Evolutionary conservation across 2,797 vertebrate genomes (phyloP).

Genomic region (Toxotes lorentzi): DNA sequence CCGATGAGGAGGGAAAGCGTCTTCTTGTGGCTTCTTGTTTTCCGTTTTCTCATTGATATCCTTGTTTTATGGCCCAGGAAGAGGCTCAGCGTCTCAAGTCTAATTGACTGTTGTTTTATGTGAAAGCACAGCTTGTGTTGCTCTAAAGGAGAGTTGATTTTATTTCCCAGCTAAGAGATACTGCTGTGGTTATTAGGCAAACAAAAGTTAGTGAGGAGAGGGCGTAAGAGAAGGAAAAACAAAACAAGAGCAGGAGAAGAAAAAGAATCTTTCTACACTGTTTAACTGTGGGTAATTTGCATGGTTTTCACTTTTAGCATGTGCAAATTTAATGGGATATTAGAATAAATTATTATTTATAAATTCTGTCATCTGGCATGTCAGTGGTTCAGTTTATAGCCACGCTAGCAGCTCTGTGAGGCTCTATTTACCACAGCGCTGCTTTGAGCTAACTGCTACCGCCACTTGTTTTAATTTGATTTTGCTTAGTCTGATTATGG

Average conservation of each 20-base stretch:
- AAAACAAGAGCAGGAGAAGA: neutral
- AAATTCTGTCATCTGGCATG: neutral
- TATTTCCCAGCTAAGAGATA: slow-evolving; percentile 49
- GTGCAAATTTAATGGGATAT: neutral
- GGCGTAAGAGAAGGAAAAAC: slow-evolving; percentile 6
- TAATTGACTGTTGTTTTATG: slow-evolving; percentile 67
- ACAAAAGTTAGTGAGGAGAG: slow-evolving; percentile 31
- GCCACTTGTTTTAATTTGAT: neutral
- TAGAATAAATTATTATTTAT: neutral
- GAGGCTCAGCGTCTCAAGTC: slow-evolving; percentile 41
- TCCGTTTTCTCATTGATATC: slow-evolving; percentile 43
- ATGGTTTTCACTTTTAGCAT: neutral
- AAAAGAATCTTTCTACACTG: neutral
- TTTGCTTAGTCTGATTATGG: neutral
- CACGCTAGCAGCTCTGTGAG: neutral
- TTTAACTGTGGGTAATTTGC: neutral
- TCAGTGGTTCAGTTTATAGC: neutral
- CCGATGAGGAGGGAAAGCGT: slow-evolving; percentile 24
- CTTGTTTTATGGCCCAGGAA: slow-evolving; percentile 55
- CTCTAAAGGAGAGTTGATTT: slow-evolving; percentile 42
- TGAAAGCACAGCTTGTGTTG: slow-evolving; percentile 59
- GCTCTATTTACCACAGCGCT: neutral
- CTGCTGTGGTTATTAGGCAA: slow-evolving; percentile 61
- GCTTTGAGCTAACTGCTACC: neutral
- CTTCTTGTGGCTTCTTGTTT: slow-evolving; percentile 19